Percentiles rank a stretch among this genome's conserved stretches.
phyloP scores from a whole-genome alignment of 2,113 vertebrate species.

The Entomyzon cyanotis region DNA sequence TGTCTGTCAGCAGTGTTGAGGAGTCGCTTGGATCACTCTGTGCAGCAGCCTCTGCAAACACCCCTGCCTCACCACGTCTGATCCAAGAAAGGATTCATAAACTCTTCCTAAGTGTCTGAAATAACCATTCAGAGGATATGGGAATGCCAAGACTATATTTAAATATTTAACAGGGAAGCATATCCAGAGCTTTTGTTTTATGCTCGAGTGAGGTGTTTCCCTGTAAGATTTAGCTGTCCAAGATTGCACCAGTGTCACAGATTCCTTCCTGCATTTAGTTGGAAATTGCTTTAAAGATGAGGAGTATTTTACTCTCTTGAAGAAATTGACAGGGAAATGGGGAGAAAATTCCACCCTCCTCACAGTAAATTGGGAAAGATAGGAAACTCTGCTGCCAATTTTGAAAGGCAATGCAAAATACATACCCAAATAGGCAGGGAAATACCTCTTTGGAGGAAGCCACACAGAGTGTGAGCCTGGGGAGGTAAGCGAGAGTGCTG shows the following conservation, averaged over 20 bases:
- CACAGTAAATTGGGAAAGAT: neutral
- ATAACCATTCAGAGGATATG: neutral
- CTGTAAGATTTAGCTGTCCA: neutral
- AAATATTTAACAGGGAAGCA: neutral
- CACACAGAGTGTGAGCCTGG: neutral
- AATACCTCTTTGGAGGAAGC: slow-evolving; percentile 11
- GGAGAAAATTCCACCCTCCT: neutral
- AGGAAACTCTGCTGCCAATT: neutral
- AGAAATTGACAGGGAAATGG: neutral
- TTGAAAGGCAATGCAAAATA: neutral
- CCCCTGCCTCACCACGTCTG: fast-evolving
- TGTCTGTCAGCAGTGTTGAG: neutral
- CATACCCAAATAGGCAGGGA: neutral
- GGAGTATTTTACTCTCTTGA: neutral
- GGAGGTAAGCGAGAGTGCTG: neutral
- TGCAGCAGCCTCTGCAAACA: neutral
- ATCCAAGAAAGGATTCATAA: neutral
- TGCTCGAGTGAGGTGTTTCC: neutral
- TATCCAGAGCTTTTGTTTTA: neutral
- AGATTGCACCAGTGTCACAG: neutral
- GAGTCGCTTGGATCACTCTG: neutral
- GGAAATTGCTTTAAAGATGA: neutral
- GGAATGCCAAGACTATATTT: neutral
- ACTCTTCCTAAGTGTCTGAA: neutral
- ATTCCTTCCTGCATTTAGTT: neutral